Conservation (phyloP, 2,888 invertebrate species). For the Elegia similella region DNA sequence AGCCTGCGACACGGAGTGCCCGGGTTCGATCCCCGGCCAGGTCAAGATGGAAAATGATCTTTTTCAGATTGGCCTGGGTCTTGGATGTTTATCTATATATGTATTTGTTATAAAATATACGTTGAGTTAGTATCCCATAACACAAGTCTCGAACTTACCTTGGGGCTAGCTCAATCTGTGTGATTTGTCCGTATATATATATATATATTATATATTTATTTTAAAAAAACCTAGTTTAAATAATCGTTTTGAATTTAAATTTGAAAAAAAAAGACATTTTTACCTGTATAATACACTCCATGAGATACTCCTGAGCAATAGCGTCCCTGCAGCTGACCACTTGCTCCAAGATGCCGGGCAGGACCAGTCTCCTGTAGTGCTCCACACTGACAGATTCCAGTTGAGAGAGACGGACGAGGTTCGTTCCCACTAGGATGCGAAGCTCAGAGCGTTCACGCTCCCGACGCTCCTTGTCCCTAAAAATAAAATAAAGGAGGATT, state of each 20-base stretch:
- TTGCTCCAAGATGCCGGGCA: slow-evolving; percentile 98
- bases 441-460: slow-evolving; percentile 97
- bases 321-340: slow-evolving; percentile 98
- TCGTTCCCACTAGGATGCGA: slow-evolving; percentile 98
- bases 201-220: too few species aligned
- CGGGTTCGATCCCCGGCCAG: too few species aligned
- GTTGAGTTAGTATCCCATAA: too few species aligned
- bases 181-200: too few species aligned
- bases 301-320: slow-evolving; percentile 99
- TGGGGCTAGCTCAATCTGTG: neutral
- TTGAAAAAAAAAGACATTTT: too few species aligned
- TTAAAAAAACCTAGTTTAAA: too few species aligned
- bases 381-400: slow-evolving; percentile 96
- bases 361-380: slow-evolving; percentile 93
- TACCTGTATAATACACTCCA: slow-evolving; percentile 99
- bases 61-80: too few species aligned
- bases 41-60: too few species aligned
- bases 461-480: slow-evolving; percentile 91
- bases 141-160: neutral
- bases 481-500: neutral
- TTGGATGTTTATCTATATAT: too few species aligned
- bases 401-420: slow-evolving; percentile 97
- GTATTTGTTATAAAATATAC: too few species aligned
- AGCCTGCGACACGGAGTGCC: too few species aligned
- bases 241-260: too few species aligned